Evolutionary conservation across 53 echinoderm and acorn worm species (phyloP).

Genomic region (Arbacia lixula): DNA sequence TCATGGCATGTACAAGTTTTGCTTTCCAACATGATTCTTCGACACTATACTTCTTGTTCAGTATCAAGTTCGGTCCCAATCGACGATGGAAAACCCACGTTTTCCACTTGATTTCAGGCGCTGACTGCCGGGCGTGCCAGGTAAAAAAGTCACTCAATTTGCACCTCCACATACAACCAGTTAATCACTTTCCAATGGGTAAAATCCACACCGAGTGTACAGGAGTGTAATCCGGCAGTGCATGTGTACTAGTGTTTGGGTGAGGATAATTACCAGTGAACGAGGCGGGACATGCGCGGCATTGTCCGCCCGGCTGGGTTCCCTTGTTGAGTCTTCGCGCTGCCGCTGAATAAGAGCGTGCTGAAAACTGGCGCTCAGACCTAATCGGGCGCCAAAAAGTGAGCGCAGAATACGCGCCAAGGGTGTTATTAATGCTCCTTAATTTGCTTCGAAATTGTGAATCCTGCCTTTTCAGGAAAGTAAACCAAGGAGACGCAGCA

Average conservation of each 20-base stretch:
- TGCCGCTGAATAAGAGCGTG: conserved; percentile 13
- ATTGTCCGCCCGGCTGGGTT: conserved; percentile 19
- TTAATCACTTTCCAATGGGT: conserved; percentile 23
- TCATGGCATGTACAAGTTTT: no score
- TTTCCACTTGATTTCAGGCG: conserved; percentile 30
- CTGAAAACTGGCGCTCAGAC: conserved; percentile 24
- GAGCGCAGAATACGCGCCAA: neutral
- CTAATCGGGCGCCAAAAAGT: conserved; percentile 34
- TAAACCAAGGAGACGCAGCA: no score
- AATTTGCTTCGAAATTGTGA: conserved; percentile 29
- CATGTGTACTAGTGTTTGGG: neutral
- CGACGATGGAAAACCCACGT: no score
- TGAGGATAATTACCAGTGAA: conserved; percentile 18
- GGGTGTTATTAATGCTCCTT: conserved; percentile 30
- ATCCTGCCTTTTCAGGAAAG: no score
- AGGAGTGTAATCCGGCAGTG: conserved; percentile 19
- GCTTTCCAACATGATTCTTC: no score
- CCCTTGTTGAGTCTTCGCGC: neutral
- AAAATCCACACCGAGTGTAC: neutral
- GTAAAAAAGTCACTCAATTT: conserved; percentile 22
- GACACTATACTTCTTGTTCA: no score
- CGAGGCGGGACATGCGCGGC: conserved; percentile 29
- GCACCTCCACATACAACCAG: conserved; percentile 20
- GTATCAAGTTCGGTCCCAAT: no score
- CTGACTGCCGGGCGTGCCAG: conserved; percentile 23